A percentile compares a stretch with the other conserved stretches of the same genome.
phyloP scores from a whole-genome alignment of 2,888 invertebrate species.

The Esperia sulphurella region DNA sequence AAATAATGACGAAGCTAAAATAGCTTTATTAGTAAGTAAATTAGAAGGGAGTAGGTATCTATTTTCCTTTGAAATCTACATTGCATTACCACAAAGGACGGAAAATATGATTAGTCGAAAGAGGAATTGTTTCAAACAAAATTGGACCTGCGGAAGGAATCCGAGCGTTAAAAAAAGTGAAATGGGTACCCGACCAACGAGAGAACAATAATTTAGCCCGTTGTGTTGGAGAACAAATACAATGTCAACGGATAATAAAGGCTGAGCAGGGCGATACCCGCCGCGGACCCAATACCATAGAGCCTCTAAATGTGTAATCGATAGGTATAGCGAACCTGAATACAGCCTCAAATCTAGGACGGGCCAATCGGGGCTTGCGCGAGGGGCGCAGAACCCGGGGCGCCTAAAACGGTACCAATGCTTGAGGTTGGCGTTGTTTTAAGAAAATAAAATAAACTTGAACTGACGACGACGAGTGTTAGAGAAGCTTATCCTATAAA shows the following conservation, averaged over 20 bases:
- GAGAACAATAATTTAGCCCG: slow-evolving; percentile 44
- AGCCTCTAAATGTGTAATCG: slow-evolving; percentile 41
- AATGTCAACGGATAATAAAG: slow-evolving; percentile 59
- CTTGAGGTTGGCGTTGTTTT: too few relatives aligned
- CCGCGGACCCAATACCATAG: slow-evolving; percentile 44
- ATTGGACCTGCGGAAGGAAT: slow-evolving; percentile 18
- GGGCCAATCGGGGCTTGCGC: slow-evolving; percentile 16
- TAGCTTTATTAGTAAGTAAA: not conserved
- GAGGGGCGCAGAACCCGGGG: too few relatives aligned
- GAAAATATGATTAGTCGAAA: slow-evolving; percentile 25
- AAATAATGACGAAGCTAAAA: not conserved
- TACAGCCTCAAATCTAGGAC: too few relatives aligned
- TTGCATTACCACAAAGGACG: slow-evolving; percentile 13
- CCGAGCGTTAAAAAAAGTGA: slow-evolving; percentile 29
- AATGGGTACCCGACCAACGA: slow-evolving; percentile 33
- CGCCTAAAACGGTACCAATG: too few relatives aligned
- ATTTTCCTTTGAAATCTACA: slow-evolving; percentile 14
- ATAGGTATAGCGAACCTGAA: slow-evolving; percentile 22
- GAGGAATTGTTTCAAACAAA: slow-evolving; percentile 28
- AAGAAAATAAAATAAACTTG: too few relatives aligned
- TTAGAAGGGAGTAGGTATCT: not conserved
- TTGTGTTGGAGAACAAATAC: slow-evolving; percentile 45
- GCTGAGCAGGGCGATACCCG: slow-evolving; percentile 41
- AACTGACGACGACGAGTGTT: too few relatives aligned
- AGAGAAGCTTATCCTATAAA: too few relatives aligned